These are phyloP conservation scores for Trachelus stipa DNA, from an alignment of 2,888 invertebrate species.

Conservation along the genomic window DNA sequence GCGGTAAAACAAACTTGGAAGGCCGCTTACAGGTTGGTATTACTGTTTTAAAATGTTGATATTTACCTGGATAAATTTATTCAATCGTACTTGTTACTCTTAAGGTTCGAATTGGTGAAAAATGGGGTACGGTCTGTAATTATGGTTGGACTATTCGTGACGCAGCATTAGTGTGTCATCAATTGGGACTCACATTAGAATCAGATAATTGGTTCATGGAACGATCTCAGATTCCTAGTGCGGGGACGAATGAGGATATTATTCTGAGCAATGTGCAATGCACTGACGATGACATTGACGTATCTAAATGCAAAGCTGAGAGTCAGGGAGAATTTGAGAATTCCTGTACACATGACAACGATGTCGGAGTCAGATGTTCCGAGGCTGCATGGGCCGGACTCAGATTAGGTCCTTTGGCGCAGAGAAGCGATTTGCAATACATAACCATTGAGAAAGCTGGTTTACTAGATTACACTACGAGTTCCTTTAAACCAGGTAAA, in stretches of 20 bases:
- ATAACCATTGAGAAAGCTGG: constrained; percentile 93
- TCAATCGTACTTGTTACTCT: constrained; percentile 28
- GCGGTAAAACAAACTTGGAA: constrained; percentile 84
- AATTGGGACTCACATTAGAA: constrained; percentile 91
- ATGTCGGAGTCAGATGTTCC: constrained; percentile 90
- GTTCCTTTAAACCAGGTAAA: constrained; percentile 80
- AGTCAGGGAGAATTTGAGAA: constrained; percentile 83
- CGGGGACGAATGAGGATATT: constrained; percentile 81
- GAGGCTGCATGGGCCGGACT: constrained; percentile 95
- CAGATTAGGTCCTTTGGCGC: constrained; percentile 88
- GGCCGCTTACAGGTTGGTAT: constrained; percentile 80
- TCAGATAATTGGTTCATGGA: constrained; percentile 92
- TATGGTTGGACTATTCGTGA: constrained; percentile 94
- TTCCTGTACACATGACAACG: constrained; percentile 87
- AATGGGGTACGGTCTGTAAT: constrained; percentile 98
- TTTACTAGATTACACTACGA: constrained; percentile 90
- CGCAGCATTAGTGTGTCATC: constrained; percentile 95
- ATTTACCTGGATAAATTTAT: background rate
- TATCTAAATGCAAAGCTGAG: constrained; percentile 89
- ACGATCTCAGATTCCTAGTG: constrained; percentile 82
- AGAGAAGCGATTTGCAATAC: constrained; percentile 87
- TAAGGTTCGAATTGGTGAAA: constrained; percentile 81
- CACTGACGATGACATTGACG: constrained; percentile 88
- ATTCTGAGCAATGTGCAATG: constrained; percentile 90
- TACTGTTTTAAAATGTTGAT: background rate